Conservation (phyloP, 2,888 invertebrate species). For the Cephus pulcher region DNA sequence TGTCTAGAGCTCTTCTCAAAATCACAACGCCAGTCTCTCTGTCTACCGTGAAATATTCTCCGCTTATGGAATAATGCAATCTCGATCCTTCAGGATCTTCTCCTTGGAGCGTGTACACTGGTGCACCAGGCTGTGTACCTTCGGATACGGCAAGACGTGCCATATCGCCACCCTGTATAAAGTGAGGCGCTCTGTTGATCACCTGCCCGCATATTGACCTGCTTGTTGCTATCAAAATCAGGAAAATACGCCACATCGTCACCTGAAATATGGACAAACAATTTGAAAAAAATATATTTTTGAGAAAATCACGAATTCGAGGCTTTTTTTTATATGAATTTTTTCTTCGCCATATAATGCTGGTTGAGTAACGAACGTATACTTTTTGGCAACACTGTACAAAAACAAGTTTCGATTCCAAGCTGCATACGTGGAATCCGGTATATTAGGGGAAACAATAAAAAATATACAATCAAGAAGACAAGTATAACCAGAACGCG, state of each 20-base stretch:
- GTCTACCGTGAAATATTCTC: constrained; percentile 85
- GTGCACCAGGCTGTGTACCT: constrained; percentile 79
- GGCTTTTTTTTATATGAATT: not conserved
- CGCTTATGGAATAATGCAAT: constrained; percentile 83
- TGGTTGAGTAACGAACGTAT: not conserved
- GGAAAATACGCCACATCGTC: constrained; percentile 52
- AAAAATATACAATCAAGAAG: not conserved
- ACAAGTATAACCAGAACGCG: not conserved
- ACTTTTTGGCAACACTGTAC: not conserved
- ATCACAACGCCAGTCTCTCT: constrained; percentile 80
- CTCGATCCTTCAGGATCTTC: constrained; percentile 81
- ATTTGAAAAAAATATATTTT: not conserved
- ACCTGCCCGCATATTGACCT: constrained; percentile 67
- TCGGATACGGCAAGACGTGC: constrained; percentile 79
- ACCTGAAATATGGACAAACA: constrained; percentile 29
- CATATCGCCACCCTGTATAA: constrained; percentile 84
- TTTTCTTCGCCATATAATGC: not conserved
- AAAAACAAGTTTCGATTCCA: not conserved
- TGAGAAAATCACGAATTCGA: not conserved
- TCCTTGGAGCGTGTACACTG: constrained; percentile 82
- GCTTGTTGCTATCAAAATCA: constrained; percentile 42
- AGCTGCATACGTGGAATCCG: not conserved
- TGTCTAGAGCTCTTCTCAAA: constrained; percentile 76
- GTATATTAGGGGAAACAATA: not conserved
- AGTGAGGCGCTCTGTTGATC: constrained; percentile 80